These are phyloP conservation scores for Reinhardtius hippoglossoides DNA, from an alignment of 2,113 vertebrate species.

Conservation along the genomic window DNA sequence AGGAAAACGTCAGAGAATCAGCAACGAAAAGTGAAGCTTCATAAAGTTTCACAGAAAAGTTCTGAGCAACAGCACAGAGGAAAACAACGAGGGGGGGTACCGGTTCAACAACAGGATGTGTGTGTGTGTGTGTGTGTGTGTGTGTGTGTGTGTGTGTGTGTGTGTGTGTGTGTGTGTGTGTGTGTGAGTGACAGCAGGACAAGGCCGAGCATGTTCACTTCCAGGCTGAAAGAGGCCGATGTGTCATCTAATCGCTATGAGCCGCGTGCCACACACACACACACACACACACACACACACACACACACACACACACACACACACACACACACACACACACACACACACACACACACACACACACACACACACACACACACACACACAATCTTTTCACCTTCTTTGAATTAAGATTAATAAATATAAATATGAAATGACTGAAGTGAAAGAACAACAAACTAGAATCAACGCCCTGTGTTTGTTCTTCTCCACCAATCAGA, in stretches of 20 bases:
- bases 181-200: conserved; percentile 18
- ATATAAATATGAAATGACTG: no score
- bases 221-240: conserved; percentile 32
- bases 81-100: conserved; percentile 36
- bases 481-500: no score
- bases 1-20: no score
- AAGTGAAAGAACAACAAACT: no score
- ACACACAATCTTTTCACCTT: background rate
- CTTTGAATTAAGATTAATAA: no score
- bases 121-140: conserved; percentile 14
- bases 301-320: background rate
- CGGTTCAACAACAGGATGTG: conserved; percentile 33
- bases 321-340: no score
- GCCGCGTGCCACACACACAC: background rate
- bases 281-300: no score
- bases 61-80: conserved; percentile 9
- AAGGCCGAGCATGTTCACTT: conserved; percentile 52
- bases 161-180: conserved; percentile 12
- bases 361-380: no score
- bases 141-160: conserved; percentile 22
- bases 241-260: conserved; percentile 49
- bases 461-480: no score
- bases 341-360: no score
- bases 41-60: no score
- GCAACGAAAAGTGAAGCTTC: no score